phyloP scores from a whole-genome alignment of 2,888 invertebrate genomes.

The Sesia apiformis region DNA sequence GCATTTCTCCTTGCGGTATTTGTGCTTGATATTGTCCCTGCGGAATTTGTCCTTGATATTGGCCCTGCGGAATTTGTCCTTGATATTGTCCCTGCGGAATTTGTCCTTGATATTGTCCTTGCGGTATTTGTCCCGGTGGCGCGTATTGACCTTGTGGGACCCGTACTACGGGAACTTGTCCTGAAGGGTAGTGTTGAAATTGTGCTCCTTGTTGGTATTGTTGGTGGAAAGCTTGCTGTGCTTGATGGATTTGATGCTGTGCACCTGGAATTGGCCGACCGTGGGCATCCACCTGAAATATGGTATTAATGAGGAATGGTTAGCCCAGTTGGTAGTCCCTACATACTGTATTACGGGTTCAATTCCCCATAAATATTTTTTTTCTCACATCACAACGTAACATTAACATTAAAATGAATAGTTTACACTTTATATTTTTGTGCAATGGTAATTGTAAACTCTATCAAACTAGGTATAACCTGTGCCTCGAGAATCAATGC shows the following conservation, averaged over 20 bases:
- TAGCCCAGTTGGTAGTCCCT: background rate
- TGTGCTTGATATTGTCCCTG: constrained; percentile 16
- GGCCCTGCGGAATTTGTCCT: constrained; percentile 14
- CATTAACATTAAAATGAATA: too few species aligned
- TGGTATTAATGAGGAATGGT: background rate
- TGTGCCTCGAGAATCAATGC: too few species aligned
- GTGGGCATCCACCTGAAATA: constrained; percentile 49
- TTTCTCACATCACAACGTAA: background rate
- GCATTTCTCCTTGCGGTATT: constrained; percentile 7
- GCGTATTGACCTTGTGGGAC: constrained; percentile 3
- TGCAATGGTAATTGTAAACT: background rate
- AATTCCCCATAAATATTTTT: background rate
- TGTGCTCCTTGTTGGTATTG: constrained; percentile 18
- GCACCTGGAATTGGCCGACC: constrained; percentile 55
- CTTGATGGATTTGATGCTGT: constrained; percentile 51
- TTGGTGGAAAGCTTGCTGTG: constrained; percentile 20
- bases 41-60: constrained; percentile 16
- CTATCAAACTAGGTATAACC: background rate
- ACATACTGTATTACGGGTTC: background rate
- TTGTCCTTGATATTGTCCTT: constrained; percentile 13
- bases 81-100: constrained; percentile 23
- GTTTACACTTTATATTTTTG: too few species aligned
- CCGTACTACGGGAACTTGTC: constrained; percentile 8
- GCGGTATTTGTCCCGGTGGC: constrained; percentile 15
- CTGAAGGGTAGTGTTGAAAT: constrained; percentile 23